Evolutionary conservation across 2,888 invertebrate species (phyloP).

Genomic region (Sclerodermus sp.): DNA sequence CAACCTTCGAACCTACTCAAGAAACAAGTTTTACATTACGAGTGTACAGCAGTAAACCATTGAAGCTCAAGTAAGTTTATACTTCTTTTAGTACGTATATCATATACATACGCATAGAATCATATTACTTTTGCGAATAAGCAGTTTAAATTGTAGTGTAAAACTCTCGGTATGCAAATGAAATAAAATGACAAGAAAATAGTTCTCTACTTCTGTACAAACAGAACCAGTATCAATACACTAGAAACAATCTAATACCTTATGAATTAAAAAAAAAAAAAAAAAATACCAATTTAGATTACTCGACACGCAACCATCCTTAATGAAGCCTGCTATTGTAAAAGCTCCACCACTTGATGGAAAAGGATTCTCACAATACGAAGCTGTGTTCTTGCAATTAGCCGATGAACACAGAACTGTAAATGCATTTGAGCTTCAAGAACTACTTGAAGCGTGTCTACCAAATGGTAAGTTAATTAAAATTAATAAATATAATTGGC

Average conservation of each 20-base stretch:
- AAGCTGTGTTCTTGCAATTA: conserved; percentile 84
- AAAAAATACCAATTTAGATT: conserved; percentile 49
- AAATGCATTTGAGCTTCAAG: conserved; percentile 88
- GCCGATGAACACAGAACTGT: conserved; percentile 90
- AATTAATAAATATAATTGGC: no score
- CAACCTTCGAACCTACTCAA: conserved; percentile 88
- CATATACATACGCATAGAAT: background rate
- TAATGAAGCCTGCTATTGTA: conserved; percentile 74
- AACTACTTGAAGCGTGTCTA: conserved; percentile 84
- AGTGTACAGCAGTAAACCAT: conserved; percentile 75
- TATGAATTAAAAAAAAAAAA: no score
- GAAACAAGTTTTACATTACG: conserved; percentile 87
- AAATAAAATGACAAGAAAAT: no score
- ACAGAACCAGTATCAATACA: no score
- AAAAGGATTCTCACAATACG: conserved; percentile 81
- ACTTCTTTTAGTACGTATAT: background rate
- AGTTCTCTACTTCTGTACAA: no score
- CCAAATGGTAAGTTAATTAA: conserved; percentile 67
- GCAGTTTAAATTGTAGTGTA: no score
- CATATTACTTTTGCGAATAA: conserved; percentile 2
- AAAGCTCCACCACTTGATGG: conserved; percentile 74
- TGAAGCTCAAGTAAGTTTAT: conserved; percentile 71
- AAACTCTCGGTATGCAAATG: background rate
- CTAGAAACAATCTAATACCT: no score
- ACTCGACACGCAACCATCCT: conserved; percentile 65